These are phyloP conservation scores for Euthynnus affinis DNA, from an alignment of 2,797 vertebrate genomes.

Conservation along the genomic window DNA sequence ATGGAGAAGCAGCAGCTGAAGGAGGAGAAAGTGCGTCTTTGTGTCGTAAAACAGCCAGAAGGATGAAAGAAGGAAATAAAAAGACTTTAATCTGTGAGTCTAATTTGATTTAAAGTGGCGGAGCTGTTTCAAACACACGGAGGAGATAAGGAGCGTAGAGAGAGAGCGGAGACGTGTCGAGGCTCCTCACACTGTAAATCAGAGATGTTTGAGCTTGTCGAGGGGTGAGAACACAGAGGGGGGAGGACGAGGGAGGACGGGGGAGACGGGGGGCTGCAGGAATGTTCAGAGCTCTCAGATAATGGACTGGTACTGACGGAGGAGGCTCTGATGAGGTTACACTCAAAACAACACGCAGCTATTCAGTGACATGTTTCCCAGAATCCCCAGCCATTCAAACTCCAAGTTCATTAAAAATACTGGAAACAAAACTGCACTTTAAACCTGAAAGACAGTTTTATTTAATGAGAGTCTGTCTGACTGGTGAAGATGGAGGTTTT, in stretches of 20 bases:
- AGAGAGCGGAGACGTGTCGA: conserved; percentile 13
- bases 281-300: conserved; percentile 40
- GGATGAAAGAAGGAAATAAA: not conserved
- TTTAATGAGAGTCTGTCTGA: no score
- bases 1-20: not conserved
- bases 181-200: conserved; percentile 16
- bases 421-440: no score
- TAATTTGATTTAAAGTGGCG: not conserved
- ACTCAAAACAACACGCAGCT: not conserved
- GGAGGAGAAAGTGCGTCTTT: not conserved
- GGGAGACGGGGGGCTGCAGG: conserved; percentile 26
- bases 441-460: no score
- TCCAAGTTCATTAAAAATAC: no score
- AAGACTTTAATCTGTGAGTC: not conserved
- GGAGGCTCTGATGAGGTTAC: conserved; percentile 21
- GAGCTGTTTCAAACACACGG: not conserved
- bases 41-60: not conserved
- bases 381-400: no score
- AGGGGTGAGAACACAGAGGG: conserved; percentile 32
- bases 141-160: not conserved
- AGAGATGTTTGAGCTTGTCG: conserved; percentile 45
- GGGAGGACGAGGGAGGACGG: not conserved
- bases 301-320: conserved; percentile 31
- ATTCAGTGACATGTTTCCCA: no score
- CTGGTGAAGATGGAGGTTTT: no score